phyloP scores from a whole-genome alignment of 2,797 vertebrate genomes.

The Enteromius treurensis region DNA sequence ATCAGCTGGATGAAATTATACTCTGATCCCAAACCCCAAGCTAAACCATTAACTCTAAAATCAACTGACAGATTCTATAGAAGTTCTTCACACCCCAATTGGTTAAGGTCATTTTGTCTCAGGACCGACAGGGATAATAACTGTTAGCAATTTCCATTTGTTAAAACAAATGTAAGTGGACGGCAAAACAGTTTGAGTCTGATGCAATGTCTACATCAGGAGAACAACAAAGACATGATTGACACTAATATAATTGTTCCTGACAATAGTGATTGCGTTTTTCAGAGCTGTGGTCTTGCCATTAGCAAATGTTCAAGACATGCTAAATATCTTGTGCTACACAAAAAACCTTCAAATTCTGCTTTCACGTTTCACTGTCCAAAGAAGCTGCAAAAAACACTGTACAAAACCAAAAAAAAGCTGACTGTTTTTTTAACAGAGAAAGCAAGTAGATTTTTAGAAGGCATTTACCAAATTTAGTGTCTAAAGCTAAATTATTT shows the following conservation, averaged over 20 bases:
- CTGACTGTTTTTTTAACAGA: neutral
- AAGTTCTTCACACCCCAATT: neutral
- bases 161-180: neutral
- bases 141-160: neutral
- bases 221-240: conserved; percentile 15
- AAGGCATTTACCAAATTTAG: neutral
- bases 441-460: neutral
- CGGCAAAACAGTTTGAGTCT: neutral
- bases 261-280: neutral
- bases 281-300: neutral
- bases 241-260: conserved; percentile 21
- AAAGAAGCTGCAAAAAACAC: neutral
- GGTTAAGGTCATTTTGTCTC: neutral
- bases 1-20: neutral
- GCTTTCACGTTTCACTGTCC: neutral
- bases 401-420: neutral
- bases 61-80: neutral
- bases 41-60: neutral
- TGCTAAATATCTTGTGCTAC: neutral
- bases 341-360: too few species aligned
- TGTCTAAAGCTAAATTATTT: neutral
- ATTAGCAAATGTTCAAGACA: conserved; percentile 16
- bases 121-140: conserved; percentile 1
- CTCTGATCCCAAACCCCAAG: neutral
- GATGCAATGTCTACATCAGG: neutral